These are phyloP conservation scores for Ostrea denselamellosa DNA, from an alignment of 1,140 invertebrate species.

Conservation along the genomic window DNA sequence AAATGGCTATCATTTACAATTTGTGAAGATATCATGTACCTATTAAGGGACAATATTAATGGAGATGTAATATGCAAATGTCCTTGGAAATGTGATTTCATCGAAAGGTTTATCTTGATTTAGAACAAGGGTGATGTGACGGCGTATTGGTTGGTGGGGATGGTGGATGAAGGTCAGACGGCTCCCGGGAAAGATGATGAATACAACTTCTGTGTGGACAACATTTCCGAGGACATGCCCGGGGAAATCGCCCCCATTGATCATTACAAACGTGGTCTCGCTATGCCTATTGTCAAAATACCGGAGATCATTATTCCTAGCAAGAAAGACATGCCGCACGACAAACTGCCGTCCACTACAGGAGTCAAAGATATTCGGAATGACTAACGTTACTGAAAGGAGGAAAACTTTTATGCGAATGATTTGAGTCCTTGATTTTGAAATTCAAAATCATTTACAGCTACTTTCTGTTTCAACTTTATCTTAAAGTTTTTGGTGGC, in stretches of 20 bases:
- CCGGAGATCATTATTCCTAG: slow-evolving; percentile 13
- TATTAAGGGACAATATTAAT: too few species aligned
- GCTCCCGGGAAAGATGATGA: not conserved
- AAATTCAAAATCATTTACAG: too few species aligned
- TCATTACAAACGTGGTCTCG: slow-evolving; percentile 41
- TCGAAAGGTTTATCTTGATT: not conserved
- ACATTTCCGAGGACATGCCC: slow-evolving; percentile 39
- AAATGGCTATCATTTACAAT: too few species aligned
- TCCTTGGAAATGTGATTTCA: too few species aligned
- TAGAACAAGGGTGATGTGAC: slow-evolving; percentile 34
- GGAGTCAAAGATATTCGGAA: not conserved
- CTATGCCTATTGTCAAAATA: slow-evolving; percentile 25
- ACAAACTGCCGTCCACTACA: not conserved
- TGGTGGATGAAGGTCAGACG: slow-evolving; percentile 1
- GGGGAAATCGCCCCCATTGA: slow-evolving; percentile 42
- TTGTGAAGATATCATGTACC: too few species aligned
- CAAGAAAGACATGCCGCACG: slow-evolving; percentile 20
- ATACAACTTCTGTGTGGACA: slow-evolving; percentile 43
- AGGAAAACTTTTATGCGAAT: not conserved
- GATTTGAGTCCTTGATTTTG: not conserved
- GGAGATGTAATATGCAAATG: too few species aligned
- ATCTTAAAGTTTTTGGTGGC: too few species aligned
- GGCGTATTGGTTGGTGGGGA: slow-evolving; percentile 41
- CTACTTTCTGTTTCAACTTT: too few species aligned
- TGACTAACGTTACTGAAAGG: not conserved